Percentiles rank a stretch among this genome's conserved stretches.
Evolutionary conservation across 2,797 vertebrate species (phyloP).

Genomic region (Adelosebastes latens): DNA sequence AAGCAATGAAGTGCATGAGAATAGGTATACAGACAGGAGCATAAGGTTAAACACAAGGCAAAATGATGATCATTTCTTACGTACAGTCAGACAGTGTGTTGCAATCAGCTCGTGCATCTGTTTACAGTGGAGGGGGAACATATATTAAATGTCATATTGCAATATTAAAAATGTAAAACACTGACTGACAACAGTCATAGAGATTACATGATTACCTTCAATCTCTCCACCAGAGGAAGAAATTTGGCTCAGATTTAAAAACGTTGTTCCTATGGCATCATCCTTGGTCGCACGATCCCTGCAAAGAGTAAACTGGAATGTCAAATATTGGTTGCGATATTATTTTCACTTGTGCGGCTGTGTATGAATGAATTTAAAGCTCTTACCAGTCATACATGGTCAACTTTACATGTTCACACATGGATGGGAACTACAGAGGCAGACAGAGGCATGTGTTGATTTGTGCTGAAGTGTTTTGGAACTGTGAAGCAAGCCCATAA

Average conservation of each 20-base stretch:
- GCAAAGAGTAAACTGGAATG: constrained; percentile 13
- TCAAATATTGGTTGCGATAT: constrained; percentile 8
- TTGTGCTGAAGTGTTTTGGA: neutral
- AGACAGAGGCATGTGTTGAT: constrained; percentile 1
- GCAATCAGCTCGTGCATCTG: constrained; percentile 86
- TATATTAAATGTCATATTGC: neutral
- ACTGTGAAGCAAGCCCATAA: neutral
- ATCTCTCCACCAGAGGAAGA: constrained; percentile 92
- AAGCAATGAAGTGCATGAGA: neutral
- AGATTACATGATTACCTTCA: constrained; percentile 83
- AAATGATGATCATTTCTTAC: constrained; percentile 67
- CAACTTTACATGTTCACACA: constrained; percentile 95
- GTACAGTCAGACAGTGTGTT: constrained; percentile 82
- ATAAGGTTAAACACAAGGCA: neutral
- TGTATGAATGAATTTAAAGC: neutral
- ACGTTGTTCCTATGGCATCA: constrained; percentile 92
- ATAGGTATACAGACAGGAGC: neutral
- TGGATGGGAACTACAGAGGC: constrained; percentile 91
- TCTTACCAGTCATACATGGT: constrained; percentile 95
- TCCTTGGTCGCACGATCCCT: constrained; percentile 96
- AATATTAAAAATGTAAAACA: neutral
- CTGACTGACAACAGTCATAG: neutral
- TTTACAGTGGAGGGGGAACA: constrained; percentile 51
- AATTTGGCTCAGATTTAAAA: constrained; percentile 91
- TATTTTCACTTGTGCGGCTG: neutral